These are phyloP conservation scores for Genyomyrus donnyi DNA, from an alignment of 2,113 vertebrate species.

Conservation along the genomic window DNA sequence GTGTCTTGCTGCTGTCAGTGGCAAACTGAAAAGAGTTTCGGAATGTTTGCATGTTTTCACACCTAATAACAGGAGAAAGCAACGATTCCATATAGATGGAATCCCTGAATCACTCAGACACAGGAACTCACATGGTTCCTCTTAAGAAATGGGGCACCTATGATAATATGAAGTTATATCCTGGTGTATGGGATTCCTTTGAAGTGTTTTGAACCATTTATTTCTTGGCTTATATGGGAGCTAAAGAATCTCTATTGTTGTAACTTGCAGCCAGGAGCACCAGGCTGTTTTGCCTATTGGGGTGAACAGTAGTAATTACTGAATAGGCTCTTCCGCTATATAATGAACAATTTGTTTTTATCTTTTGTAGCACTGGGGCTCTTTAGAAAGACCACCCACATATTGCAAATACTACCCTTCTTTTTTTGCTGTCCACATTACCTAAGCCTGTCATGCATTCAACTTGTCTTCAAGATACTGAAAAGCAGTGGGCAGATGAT, in stretches of 20 bases:
- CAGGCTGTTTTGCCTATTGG: neutral
- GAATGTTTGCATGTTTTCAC: neutral
- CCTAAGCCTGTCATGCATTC: conserved; percentile 18
- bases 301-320: neutral
- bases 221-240: neutral
- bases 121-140: neutral
- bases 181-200: neutral
- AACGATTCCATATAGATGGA: neutral
- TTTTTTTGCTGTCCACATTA: conserved; percentile 31
- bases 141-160: neutral
- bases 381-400: conserved; percentile 32
- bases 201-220: neutral
- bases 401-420: conserved; percentile 24
- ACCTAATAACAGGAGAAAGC: neutral
- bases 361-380: neutral
- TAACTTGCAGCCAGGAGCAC: neutral
- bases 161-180: neutral
- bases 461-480: neutral
- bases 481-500: neutral
- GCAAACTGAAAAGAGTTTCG: neutral
- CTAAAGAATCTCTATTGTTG: neutral
- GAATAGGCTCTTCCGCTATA: neutral
- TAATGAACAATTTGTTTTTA: neutral
- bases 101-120: neutral
- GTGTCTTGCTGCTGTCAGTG: neutral